A percentile compares a stretch with the other conserved stretches of the same genome.
These are phyloP conservation scores for Saguinus imperator DNA, from an alignment of 2,113 vertebrate species.

Conservation along the genomic window DNA sequence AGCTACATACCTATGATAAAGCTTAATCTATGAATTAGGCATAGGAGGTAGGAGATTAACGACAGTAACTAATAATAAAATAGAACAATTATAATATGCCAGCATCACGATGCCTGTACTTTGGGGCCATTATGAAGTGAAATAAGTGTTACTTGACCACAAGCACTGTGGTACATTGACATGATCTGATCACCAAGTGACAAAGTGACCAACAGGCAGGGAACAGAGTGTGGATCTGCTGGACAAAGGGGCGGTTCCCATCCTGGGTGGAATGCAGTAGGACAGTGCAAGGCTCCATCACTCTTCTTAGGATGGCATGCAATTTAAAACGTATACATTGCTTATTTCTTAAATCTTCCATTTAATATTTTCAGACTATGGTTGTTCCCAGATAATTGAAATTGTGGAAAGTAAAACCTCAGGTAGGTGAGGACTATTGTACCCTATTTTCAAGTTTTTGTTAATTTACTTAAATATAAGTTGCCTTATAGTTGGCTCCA, in stretches of 20 bases:
- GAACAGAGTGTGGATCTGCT: not conserved
- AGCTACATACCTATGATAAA: not conserved
- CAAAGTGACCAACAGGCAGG: not conserved
- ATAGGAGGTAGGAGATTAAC: not conserved
- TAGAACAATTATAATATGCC: not conserved
- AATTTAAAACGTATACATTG: not conserved
- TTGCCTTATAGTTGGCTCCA: not conserved
- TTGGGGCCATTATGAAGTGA: not conserved
- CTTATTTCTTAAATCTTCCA: not conserved
- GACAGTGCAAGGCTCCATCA: not conserved
- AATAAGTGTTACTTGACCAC: not conserved
- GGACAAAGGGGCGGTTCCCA: not conserved
- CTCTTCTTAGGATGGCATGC: not conserved
- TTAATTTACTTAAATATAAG: slow-evolving; percentile 5
- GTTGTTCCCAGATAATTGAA: not conserved
- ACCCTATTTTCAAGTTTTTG: not conserved
- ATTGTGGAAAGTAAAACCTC: not conserved
- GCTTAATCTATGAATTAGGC: not conserved
- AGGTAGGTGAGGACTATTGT: not conserved
- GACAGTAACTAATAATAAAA: not conserved
- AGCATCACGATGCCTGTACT: not conserved
- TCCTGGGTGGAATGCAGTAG: not conserved
- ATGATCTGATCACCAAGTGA: not conserved
- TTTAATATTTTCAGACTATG: not conserved
- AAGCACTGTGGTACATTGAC: not conserved